Percentiles rank a stretch among this genome's conserved stretches.
phyloP scores from a whole-genome alignment of 1,140 invertebrate genomes.

The Drosophila willistoni region DNA sequence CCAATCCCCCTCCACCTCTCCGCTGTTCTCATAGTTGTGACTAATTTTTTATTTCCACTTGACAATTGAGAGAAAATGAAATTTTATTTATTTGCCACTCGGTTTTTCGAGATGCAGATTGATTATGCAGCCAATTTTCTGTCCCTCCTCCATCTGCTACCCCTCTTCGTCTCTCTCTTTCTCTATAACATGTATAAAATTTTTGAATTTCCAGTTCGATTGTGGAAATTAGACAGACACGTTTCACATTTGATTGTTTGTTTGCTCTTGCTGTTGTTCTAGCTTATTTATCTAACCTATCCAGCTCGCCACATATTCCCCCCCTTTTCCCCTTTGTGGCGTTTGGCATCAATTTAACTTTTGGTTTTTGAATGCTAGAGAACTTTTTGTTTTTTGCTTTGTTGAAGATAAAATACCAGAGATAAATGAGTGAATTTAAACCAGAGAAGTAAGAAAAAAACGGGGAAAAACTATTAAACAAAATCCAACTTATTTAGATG shows the following conservation, averaged over 20 bases:
- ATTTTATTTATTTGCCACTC: background rate
- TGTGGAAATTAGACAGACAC: constrained; percentile 9
- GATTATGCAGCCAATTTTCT: background rate
- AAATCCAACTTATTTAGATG: background rate
- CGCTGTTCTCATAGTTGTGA: background rate
- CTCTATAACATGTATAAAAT: background rate
- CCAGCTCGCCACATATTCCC: background rate
- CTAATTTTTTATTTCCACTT: constrained; percentile 10
- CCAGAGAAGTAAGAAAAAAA: background rate
- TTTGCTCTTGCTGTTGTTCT: background rate
- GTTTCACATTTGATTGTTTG: constrained; percentile 8
- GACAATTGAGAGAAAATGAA: background rate
- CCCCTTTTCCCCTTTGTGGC: too few relatives aligned
- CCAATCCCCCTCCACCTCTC: background rate
- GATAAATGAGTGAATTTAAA: background rate
- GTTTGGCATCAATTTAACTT: background rate
- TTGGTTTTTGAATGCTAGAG: background rate
- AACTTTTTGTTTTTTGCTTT: background rate
- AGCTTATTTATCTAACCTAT: background rate
- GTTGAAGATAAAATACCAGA: background rate
- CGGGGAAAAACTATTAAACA: background rate
- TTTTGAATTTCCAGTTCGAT: constrained; percentile 5
- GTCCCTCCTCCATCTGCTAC: too few relatives aligned
- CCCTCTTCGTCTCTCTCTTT: background rate
- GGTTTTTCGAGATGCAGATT: background rate